Percentiles rank a stretch among this genome's conserved stretches.
Conservation (phyloP, 2,888 invertebrate species). For the Dorcus hopei region DNA sequence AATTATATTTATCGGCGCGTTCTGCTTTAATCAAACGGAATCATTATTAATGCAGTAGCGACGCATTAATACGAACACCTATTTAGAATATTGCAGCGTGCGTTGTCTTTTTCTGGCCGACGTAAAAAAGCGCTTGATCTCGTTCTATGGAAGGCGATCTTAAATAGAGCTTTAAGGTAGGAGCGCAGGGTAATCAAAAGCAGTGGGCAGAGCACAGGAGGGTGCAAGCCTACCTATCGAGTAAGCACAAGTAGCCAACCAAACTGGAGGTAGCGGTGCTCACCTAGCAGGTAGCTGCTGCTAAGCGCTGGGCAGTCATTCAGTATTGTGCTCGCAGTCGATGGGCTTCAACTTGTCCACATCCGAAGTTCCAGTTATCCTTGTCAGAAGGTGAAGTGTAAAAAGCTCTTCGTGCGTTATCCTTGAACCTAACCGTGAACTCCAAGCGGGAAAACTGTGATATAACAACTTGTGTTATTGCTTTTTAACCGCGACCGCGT, state of each 20-base stretch:
- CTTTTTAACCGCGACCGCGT: too few relatives aligned
- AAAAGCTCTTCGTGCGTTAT: background rate
- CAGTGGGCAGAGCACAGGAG: constrained; percentile 46
- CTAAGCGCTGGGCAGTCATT: constrained; percentile 46
- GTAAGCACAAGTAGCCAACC: constrained; percentile 49
- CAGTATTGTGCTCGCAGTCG: constrained; percentile 49
- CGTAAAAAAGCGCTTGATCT: background rate
- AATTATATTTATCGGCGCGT: too few relatives aligned
- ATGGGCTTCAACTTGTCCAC: constrained; percentile 40
- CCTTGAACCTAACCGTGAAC: constrained; percentile 18
- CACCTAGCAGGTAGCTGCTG: constrained; percentile 45
- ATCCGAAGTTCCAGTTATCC: background rate
- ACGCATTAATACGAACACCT: background rate
- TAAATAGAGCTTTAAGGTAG: constrained; percentile 16
- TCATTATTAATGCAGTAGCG: background rate
- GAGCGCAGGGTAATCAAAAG: constrained; percentile 39
- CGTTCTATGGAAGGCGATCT: constrained; percentile 14
- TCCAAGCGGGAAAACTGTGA: background rate
- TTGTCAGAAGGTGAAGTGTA: constrained; percentile 12
- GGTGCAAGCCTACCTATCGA: constrained; percentile 48
- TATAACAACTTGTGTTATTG: background rate
- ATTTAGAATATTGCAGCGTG: too few relatives aligned
- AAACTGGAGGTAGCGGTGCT: constrained; percentile 46
- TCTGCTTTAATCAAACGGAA: too few relatives aligned
- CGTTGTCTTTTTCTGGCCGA: background rate